Conservation (phyloP, 2,888 invertebrate genomes). For the Cartodere bifasciata region DNA sequence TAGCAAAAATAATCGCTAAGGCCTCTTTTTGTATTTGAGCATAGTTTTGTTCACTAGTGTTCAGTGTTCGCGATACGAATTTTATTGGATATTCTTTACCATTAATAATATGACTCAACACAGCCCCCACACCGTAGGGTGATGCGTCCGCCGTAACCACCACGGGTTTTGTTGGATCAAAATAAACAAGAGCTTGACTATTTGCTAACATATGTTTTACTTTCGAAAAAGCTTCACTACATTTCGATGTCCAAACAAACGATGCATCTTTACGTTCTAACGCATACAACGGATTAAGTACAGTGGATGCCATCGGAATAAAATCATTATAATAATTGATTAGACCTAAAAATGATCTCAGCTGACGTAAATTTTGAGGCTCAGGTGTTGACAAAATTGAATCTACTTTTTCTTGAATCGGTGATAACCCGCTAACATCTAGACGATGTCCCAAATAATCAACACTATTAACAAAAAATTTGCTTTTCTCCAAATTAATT, state of each 20-base stretch:
- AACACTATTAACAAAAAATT: slow-evolving; percentile 5
- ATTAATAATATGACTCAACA: too few relatives aligned
- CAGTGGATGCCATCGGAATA: slow-evolving; percentile 12
- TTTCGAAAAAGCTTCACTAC: slow-evolving; percentile 6
- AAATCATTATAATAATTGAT: slow-evolving; percentile 13
- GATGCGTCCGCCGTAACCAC: slow-evolving; percentile 19
- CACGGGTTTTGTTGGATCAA: slow-evolving; percentile 12
- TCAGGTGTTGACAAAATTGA: slow-evolving; percentile 8
- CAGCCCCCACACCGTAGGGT: slow-evolving; percentile 17
- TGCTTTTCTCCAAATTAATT: slow-evolving; percentile 9
- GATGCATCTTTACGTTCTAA: slow-evolving; percentile 10
- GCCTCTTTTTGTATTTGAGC: slow-evolving; percentile 23
- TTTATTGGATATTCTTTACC: too few relatives aligned
- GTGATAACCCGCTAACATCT: slow-evolving; percentile 4
- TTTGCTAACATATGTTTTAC: slow-evolving; percentile 5
- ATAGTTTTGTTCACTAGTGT: slow-evolving; percentile 22
- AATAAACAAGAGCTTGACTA: not conserved
- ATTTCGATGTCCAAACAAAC: slow-evolving; percentile 14
- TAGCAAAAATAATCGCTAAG: slow-evolving; percentile 23
- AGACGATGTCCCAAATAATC: slow-evolving; percentile 9
- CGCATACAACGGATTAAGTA: slow-evolving; percentile 13
- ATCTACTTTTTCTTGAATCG: slow-evolving; percentile 9
- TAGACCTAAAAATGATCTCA: slow-evolving; percentile 11
- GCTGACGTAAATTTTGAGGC: slow-evolving; percentile 10
- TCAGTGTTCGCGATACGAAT: too few relatives aligned